These are phyloP conservation scores for Erebia aethiops DNA, from an alignment of 2,888 invertebrate species.

Conservation along the genomic window DNA sequence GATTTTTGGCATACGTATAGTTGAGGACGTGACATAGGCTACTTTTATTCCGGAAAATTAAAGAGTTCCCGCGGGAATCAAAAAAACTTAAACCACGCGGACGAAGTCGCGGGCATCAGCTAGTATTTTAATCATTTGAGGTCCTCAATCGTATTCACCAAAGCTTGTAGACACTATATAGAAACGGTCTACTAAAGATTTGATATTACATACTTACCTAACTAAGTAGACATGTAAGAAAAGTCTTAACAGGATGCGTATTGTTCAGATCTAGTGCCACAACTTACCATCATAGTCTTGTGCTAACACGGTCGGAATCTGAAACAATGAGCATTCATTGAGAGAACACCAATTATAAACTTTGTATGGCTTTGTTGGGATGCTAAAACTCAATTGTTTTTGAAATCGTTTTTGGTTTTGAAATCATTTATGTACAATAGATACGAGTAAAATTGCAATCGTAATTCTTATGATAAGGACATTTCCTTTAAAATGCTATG, in stretches of 20 bases:
- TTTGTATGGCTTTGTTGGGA: conserved; percentile 45
- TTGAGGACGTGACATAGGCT: too few relatives aligned
- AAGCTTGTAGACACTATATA: background rate
- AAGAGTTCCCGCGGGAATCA: too few relatives aligned
- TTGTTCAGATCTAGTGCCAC: conserved; percentile 1
- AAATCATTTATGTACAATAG: conserved; percentile 10
- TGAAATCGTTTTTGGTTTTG: conserved; percentile 22
- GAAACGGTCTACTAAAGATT: background rate
- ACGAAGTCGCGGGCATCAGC: too few relatives aligned
- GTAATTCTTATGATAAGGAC: background rate
- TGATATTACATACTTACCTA: background rate
- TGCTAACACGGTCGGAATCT: conserved; percentile 67
- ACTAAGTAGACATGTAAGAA: background rate
- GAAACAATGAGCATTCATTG: conserved; percentile 74
- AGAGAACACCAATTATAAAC: conserved; percentile 63
- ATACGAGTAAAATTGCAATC: background rate
- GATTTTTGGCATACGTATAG: too few relatives aligned
- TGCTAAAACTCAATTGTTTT: conserved; percentile 20
- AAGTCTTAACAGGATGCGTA: background rate
- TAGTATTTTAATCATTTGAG: too few relatives aligned
- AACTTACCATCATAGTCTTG: conserved; percentile 82
- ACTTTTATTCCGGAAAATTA: too few relatives aligned
- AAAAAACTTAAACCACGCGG: too few relatives aligned
- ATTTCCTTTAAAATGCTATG: background rate
- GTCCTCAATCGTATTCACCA: too few relatives aligned